phyloP scores from a whole-genome alignment of 1,140 invertebrate genomes.

The Drosophila biarmipes region DNA sequence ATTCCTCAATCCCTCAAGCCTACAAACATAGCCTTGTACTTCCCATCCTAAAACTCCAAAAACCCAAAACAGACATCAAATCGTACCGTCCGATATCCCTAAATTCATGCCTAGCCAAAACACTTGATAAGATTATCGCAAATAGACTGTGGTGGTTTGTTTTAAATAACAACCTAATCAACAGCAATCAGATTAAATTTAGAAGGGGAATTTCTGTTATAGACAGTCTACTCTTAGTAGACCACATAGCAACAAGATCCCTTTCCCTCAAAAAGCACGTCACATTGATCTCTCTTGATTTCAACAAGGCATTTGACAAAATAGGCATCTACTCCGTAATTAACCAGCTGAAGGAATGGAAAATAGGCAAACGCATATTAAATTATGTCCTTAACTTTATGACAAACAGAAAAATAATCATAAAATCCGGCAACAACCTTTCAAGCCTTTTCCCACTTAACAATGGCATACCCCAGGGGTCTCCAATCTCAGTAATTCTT shows the following conservation, averaged over 20 bases:
- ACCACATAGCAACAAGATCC: too few species aligned
- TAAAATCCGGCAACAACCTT: too few species aligned
- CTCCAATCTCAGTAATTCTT: too few species aligned
- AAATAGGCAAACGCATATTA: neutral
- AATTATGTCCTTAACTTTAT: neutral
- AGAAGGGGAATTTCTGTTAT: neutral
- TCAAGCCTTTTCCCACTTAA: too few species aligned
- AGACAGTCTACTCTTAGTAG: too few species aligned
- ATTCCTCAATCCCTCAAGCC: neutral
- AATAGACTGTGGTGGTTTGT: neutral
- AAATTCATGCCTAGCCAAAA: neutral
- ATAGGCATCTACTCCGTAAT: too few species aligned
- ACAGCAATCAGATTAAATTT: neutral
- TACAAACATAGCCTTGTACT: neutral
- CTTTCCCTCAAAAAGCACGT: too few species aligned
- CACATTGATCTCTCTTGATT: too few species aligned
- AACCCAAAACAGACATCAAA: neutral
- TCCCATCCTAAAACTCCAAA: neutral
- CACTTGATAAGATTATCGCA: neutral
- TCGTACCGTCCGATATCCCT: neutral
- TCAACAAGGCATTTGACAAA: too few species aligned
- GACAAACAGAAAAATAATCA: neutral
- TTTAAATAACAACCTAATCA: neutral
- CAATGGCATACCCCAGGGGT: too few species aligned
- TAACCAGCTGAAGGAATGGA: conserved; percentile 4